Evolutionary conservation across 2,888 invertebrate species (phyloP).

Genomic region (Acheta domesticus): DNA sequence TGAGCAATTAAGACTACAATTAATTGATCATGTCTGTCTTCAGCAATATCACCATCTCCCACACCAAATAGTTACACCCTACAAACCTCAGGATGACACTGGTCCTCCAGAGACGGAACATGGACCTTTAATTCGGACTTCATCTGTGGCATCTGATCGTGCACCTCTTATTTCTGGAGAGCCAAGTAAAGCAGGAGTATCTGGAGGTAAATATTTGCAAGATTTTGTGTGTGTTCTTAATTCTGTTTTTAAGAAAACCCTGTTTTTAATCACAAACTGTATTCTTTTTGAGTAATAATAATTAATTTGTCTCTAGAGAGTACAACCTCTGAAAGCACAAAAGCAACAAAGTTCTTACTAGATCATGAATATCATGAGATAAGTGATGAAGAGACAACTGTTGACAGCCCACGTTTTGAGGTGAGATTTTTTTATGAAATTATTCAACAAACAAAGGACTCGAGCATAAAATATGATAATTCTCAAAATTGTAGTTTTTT

Average conservation of each 20-base stretch:
- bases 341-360: constrained; percentile 34
- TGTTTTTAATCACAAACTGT: background rate
- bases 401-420: constrained; percentile 51
- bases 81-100: constrained; percentile 78
- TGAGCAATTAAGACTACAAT: background rate
- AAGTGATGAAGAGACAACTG: constrained; percentile 65
- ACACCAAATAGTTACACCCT: constrained; percentile 83
- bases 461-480: background rate
- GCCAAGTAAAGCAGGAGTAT: constrained; percentile 22
- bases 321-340: background rate
- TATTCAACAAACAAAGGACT: background rate
- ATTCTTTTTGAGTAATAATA: background rate
- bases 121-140: constrained; percentile 26
- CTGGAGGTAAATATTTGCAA: background rate
- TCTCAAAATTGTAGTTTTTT: background rate
- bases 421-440: constrained; percentile 39
- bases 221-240: background rate
- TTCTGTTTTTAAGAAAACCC: background rate
- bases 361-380: constrained; percentile 82
- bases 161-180: constrained; percentile 45
- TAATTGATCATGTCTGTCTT: constrained; percentile 11
- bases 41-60: constrained; percentile 71
- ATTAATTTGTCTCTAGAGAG: background rate
- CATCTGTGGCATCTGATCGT: constrained; percentile 45
- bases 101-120: constrained; percentile 30